Evolutionary conservation across 1,140 invertebrate genomes (phyloP), one percentile per base, ranked within the genome.

Genomic region (Microplitis mediator): DNA sequence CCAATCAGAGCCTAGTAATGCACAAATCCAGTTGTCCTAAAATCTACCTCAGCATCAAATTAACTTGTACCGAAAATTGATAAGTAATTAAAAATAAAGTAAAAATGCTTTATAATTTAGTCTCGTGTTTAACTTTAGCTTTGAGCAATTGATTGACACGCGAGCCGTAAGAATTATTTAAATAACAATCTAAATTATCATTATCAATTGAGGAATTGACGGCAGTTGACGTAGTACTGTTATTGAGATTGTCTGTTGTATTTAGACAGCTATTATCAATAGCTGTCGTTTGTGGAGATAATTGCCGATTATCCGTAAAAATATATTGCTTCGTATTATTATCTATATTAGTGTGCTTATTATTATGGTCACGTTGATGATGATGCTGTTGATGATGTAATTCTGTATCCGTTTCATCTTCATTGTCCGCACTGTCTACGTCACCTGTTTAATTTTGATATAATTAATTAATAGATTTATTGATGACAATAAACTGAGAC

Each of bases 401-500:
- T 51, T 86, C 85, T 1, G 81, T 83, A 51, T 87, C 86, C 0
- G 85, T 87, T 73, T 87, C 86, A 3, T 91, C 90, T 72, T 90
- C 89, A 70, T 91, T 90, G 76, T 91, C 91, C 4, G 88, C 90
- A 74, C 90, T 91, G 81, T 92, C 91, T 39, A 92, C 91, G 78
- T 92, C 91, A 52, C 90, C 89, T 90, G 67, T 4, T 77, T 23
- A 23, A 23, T 23, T 23, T 23, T 23, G 23, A 23, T 23, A 23
- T 23, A 23, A 23, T 23, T 23, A 23, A 23, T 23, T 23, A 23
- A 23, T 23, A 23, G 23, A 23, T 23, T 23, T 23, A 23, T 23
- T 23, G 23, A 23, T 23, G 23, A 23, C 23, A 23, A 23, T 23
- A 23, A 23, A 23, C n/a, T n/a, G 23, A 23, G 23, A 45, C 6